phyloP scores from a whole-genome alignment of 2,113 vertebrate species.

The Festucalex cinctus region DNA sequence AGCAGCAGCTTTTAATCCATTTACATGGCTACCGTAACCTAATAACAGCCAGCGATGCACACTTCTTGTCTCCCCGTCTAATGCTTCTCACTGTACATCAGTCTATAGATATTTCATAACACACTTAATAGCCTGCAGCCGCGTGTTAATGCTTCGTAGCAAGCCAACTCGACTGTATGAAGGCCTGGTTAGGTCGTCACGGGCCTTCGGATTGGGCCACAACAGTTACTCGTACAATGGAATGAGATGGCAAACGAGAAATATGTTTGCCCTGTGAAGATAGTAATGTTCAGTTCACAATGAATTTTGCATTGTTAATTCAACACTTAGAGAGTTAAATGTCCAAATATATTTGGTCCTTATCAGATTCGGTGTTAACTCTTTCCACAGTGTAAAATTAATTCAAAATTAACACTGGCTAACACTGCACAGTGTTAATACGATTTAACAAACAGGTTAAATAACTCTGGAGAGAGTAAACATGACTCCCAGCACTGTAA shows the following conservation, averaged over 20 bases:
- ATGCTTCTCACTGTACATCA: conserved; percentile 40
- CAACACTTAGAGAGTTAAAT: too few relatives aligned
- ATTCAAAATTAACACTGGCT: too few relatives aligned
- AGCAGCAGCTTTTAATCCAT: conserved; percentile 48
- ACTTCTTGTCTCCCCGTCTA: conserved; percentile 24
- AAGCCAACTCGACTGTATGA: conserved; percentile 7
- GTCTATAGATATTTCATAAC: conserved; percentile 40
- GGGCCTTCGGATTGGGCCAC: background rate
- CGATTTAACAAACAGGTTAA: too few relatives aligned
- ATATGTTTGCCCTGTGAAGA: background rate
- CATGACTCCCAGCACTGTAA: too few relatives aligned
- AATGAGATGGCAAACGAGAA: background rate
- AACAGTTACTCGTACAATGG: background rate
- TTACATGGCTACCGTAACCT: conserved; percentile 59
- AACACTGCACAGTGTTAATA: too few relatives aligned
- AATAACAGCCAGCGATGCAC: conserved; percentile 44
- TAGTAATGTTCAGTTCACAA: too few relatives aligned
- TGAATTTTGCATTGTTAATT: too few relatives aligned
- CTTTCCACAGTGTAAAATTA: too few relatives aligned
- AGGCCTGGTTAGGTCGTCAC: background rate
- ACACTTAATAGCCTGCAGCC: conserved; percentile 13
- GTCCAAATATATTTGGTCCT: too few relatives aligned
- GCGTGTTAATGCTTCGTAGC: conserved; percentile 19
- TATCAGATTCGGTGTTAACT: too few relatives aligned
- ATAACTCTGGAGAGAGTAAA: too few relatives aligned